These are phyloP conservation scores for Calycopis cecrops DNA, from an alignment of 1,140 invertebrate genomes.

Conservation along the genomic window DNA sequence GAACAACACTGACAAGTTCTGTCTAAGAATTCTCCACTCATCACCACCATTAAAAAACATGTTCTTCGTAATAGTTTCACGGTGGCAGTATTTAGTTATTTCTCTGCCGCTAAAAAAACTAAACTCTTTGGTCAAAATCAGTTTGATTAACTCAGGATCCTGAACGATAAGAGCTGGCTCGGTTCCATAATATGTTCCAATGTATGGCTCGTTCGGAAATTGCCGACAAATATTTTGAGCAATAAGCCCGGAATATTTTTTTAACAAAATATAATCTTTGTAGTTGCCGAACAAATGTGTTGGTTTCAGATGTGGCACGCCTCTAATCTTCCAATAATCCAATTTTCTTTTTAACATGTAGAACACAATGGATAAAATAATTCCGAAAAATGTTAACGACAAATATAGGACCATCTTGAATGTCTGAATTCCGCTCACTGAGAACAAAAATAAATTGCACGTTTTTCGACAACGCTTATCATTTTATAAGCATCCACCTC, in stretches of 20 bases:
- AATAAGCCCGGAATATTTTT: constrained; percentile 13
- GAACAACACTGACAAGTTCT: constrained; percentile 31
- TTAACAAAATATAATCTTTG: constrained; percentile 28
- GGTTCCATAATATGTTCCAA: constrained; percentile 31
- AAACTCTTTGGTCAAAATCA: constrained; percentile 26
- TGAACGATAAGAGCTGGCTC: constrained; percentile 29
- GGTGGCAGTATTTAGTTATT: constrained; percentile 20
- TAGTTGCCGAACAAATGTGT: constrained; percentile 29
- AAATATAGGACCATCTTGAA: too few species aligned
- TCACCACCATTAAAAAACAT: constrained; percentile 33
- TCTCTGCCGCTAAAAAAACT: constrained; percentile 32
- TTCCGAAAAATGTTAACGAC: too few species aligned
- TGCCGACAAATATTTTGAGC: constrained; percentile 24
- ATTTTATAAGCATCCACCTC: too few species aligned
- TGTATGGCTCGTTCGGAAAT: constrained; percentile 27
- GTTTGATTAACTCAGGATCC: constrained; percentile 28
- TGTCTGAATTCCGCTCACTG: too few species aligned
- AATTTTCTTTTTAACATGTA: constrained; percentile 22
- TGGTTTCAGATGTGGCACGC: constrained; percentile 28
- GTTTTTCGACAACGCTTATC: too few species aligned
- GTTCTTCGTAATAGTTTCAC: constrained; percentile 24
- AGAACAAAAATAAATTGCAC: too few species aligned
- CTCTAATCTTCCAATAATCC: constrained; percentile 34
- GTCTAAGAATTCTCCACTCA: constrained; percentile 30
- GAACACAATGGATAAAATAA: constrained; percentile 18